Conservation (phyloP, 2,113 vertebrate species). For the Serinus canaria region DNA sequence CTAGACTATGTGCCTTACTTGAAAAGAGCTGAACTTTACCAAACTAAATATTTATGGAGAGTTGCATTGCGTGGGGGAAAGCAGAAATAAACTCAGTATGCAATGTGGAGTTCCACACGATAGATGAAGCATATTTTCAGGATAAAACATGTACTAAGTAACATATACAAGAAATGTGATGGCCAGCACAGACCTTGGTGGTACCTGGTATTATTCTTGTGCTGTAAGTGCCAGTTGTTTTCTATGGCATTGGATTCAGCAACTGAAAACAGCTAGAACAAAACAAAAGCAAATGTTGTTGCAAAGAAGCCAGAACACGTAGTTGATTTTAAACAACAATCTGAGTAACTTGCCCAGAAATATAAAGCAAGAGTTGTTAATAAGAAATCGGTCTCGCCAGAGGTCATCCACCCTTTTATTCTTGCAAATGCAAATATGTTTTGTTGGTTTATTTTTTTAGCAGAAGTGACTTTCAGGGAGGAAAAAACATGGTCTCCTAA, state of each 20-base stretch:
- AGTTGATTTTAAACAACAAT: neutral
- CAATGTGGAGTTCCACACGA: neutral
- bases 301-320: neutral
- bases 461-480: neutral
- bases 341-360: neutral
- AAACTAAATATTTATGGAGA: neutral
- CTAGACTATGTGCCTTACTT: neutral
- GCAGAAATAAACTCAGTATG: neutral
- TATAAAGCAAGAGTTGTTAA: neutral
- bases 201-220: neutral
- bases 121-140: neutral
- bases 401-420: neutral
- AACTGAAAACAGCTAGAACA: neutral
- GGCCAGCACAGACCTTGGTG: accelerated
- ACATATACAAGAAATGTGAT: neutral
- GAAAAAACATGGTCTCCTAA: neutral
- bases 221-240: accelerated
- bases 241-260: neutral
- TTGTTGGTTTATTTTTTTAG: neutral
- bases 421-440: neutral
- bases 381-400: neutral
- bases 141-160: neutral
- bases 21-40: neutral
- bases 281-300: neutral
- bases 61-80: neutral